Conservation (phyloP, 1,140 invertebrate genomes). For the Chlorops oryzae region DNA sequence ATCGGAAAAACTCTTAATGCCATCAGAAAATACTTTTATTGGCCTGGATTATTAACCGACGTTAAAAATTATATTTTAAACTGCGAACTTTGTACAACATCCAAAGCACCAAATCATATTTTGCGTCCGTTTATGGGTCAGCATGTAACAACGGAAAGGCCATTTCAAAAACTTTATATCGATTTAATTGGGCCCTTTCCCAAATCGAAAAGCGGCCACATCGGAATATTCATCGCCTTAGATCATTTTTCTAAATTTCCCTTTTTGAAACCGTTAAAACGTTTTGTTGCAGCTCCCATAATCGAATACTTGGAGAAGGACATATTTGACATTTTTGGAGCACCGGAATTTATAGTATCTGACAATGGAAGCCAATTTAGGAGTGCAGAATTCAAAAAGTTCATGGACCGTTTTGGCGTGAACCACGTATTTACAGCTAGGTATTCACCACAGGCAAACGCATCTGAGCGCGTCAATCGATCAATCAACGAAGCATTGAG, state of each 20-base stretch:
- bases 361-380: too few species aligned
- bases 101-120: conserved; percentile 3
- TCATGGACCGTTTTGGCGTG: not conserved
- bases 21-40: not conserved
- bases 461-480: too few species aligned
- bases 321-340: not conserved
- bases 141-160: not conserved
- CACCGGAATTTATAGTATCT: not conserved
- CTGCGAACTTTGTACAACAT: not conserved
- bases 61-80: not conserved
- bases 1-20: not conserved
- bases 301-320: not conserved
- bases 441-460: too few species aligned
- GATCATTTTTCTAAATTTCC: conserved; percentile 10
- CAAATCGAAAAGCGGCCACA: not conserved
- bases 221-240: too few species aligned
- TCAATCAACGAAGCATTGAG: too few species aligned
- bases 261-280: conserved; percentile 6
- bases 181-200: conserved; percentile 10
- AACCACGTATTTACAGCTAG: conserved; percentile 1
- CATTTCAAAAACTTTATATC: conserved; percentile 3
- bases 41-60: not conserved
- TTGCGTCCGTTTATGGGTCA: too few species aligned
- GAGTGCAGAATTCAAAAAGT: conserved; percentile 3
- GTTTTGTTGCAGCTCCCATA: too few species aligned